Conservation (phyloP, 92 coral and sea anemone species). For the Hydrozoanthus gracilis region DNA sequence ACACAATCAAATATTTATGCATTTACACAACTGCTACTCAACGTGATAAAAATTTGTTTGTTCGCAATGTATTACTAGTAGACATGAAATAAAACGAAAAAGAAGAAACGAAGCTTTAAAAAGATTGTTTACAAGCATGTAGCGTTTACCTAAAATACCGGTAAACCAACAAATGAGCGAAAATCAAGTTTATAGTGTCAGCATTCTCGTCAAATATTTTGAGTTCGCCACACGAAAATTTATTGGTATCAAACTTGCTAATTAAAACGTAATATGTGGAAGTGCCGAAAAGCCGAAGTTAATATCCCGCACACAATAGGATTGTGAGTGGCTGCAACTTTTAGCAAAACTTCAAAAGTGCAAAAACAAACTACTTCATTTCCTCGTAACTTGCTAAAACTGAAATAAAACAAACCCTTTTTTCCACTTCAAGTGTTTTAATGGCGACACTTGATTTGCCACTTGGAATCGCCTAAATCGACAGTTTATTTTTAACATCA, state of each 20-base stretch:
- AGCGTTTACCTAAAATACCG: no score
- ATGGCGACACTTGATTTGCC: not conserved
- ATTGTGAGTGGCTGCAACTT: conserved; percentile 29
- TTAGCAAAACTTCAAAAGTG: not conserved
- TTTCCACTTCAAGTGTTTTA: not conserved
- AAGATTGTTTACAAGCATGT: not conserved
- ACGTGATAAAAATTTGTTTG: not conserved
- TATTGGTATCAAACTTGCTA: not conserved
- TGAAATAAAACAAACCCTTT: not conserved
- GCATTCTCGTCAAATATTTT: not conserved
- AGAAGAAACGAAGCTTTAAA: not conserved
- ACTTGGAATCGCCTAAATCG: conserved; percentile 7
- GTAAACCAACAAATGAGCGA: not conserved
- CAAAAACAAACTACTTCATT: not conserved
- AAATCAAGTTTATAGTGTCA: not conserved
- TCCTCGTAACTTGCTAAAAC: conserved; percentile 3
- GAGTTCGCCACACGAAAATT: not conserved
- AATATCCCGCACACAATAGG: not conserved
- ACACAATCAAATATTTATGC: not conserved
- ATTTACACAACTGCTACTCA: not conserved
- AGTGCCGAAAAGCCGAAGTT: conserved; percentile 1
- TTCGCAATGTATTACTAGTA: not conserved
- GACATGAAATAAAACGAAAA: not conserved
- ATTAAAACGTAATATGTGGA: conserved; percentile 10
- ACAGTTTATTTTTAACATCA: not conserved